Base-by-base conservation (phyloP, 2,797 vertebrate species). In the Alauda arvensis region DNA sequence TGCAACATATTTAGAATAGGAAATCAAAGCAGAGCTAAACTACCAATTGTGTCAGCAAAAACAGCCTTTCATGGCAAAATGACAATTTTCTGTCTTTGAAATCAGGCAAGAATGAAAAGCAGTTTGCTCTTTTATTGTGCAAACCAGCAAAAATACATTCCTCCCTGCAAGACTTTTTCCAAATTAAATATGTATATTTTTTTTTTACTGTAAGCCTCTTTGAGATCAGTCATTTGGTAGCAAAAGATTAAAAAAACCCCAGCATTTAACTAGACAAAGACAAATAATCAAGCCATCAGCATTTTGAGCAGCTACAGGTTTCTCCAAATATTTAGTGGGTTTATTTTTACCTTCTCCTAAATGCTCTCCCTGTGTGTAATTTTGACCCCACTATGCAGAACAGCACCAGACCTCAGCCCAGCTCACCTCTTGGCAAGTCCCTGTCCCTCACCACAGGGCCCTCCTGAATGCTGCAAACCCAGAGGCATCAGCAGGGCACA, bases 21-120 rank as follows among this genome's bases (percentile, higher is more conserved):
- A 96, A 96, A 93, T 68, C 86, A 95, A 66, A 92, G 75, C 83
- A 63, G 51, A 40, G 85, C 65, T 96, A 89, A 95, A 80, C 53
- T 60, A 95, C 72, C 87, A 72, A 76, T 91, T 96, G 91, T 95
- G 88, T 93, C 78, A 89, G 89, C 84, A 90, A 95, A 96, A 95
- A 91, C 39, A 91, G 87, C 43, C 61, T 94, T 95, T 96, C 90
- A 95, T 90, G 90, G 83, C 83, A 95, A 95, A 93, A 76, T 87
- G 77, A 94, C 85, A 92, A 79, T 92, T 96, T 95, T 91, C 77
- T 75, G 80, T 92, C 78, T 96, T 95, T 90, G 93, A 96, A 96
- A 86, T 65, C 87, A 95, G 68, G 77, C 72, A 90, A 78, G 63
- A 90, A 92, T 67, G 43, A 95, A 93, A 94, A 95, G 91, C 82